phyloP scores from a whole-genome alignment of 92 coral and sea anemone species.

The Diadumene lineata region DNA sequence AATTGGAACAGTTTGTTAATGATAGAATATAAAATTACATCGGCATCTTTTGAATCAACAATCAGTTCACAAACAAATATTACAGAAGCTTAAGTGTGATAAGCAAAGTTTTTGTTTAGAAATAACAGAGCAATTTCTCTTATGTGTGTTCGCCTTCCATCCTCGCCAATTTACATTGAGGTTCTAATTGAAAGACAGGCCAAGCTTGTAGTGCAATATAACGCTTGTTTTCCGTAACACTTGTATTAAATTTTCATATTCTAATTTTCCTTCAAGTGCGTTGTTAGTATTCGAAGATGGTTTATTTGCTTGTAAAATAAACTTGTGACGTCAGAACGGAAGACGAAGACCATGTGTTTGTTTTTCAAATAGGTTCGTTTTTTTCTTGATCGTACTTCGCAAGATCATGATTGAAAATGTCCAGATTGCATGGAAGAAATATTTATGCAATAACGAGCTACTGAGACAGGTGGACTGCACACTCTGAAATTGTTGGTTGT shows the following conservation, averaged over 20 bases:
- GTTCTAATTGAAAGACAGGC: background rate
- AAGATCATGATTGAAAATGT: too few relatives aligned
- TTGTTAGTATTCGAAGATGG: background rate
- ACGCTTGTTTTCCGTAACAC: background rate
- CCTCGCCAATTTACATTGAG: background rate
- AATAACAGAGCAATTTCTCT: too few relatives aligned
- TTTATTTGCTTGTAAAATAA: background rate
- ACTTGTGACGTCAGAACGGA: background rate
- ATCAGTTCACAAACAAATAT: too few relatives aligned
- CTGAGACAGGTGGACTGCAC: too few relatives aligned
- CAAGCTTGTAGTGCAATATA: background rate
- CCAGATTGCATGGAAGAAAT: too few relatives aligned
- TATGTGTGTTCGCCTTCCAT: background rate
- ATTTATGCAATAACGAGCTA: too few relatives aligned
- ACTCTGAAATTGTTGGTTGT: too few relatives aligned
- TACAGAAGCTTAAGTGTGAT: too few relatives aligned
- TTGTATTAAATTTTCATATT: background rate
- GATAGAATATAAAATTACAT: background rate
- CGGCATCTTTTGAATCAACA: background rate
- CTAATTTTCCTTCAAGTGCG: background rate
- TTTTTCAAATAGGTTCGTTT: background rate
- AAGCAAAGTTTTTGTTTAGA: too few relatives aligned
- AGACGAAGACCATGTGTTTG: background rate
- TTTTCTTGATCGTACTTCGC: too few relatives aligned
- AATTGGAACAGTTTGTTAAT: background rate